Evolutionary conservation across 2,888 invertebrate genomes (phyloP).

Genomic region (Lingula anatina): DNA sequence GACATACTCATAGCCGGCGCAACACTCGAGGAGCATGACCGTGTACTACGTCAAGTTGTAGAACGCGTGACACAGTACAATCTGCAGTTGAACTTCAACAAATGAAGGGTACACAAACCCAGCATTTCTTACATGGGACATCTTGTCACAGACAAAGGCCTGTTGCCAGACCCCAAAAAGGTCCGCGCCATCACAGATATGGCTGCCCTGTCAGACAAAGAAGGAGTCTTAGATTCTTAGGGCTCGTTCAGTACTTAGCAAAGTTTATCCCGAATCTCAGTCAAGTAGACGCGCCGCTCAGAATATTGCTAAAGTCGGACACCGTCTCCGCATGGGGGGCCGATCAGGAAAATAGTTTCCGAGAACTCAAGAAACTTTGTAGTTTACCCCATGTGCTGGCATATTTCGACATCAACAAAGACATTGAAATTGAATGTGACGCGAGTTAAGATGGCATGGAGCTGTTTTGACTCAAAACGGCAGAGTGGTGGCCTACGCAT

Average conservation of each 20-base stretch:
- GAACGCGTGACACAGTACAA: constrained; percentile 14
- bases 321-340: constrained; percentile 11
- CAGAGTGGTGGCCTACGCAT: constrained; percentile 14
- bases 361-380: constrained; percentile 4
- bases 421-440: constrained; percentile 15
- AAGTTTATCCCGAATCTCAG: constrained; percentile 20
- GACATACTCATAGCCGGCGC: constrained; percentile 16
- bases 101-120: constrained; percentile 9
- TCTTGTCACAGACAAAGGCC: constrained; percentile 9
- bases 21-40: constrained; percentile 13
- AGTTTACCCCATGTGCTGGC: constrained; percentile 13
- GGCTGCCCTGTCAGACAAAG: constrained; percentile 16
- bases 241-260: constrained; percentile 16
- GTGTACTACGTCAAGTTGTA: constrained; percentile 12
- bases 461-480: constrained; percentile 16
- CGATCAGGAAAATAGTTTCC: constrained; percentile 14
- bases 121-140: constrained; percentile 15
- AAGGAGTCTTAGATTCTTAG: constrained; percentile 15
- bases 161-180: constrained; percentile 14
- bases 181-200: constrained; percentile 15
- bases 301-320: constrained; percentile 13
- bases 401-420: constrained; percentile 12
- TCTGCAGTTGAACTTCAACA: constrained; percentile 15
- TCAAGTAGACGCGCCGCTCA: constrained; percentile 13
- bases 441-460: constrained; percentile 16